These are phyloP conservation scores for Clavelina lepadiformis DNA, from an alignment of 23 tunicate species.

Conservation along the genomic window DNA sequence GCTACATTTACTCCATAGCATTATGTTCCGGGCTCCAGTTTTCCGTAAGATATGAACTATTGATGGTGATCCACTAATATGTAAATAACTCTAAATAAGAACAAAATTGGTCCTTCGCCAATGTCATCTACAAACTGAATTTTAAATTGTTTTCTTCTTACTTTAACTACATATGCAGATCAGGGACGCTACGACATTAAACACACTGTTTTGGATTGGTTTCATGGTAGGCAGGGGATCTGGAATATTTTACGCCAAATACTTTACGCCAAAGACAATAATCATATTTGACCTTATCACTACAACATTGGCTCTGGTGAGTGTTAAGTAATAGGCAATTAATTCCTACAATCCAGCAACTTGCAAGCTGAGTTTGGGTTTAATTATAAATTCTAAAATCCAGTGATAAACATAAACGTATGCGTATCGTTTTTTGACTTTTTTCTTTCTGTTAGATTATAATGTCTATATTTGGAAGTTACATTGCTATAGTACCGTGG, in stretches of 20 bases:
- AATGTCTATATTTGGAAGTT: slow-evolving; percentile 60
- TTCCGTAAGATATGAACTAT: slow-evolving; percentile 44
- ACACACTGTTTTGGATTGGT: slow-evolving; percentile 92
- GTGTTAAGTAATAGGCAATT: too few species aligned
- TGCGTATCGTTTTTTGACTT: too few species aligned
- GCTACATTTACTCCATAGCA: slow-evolving; percentile 75
- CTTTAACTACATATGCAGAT: slow-evolving; percentile 28
- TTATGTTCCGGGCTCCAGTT: slow-evolving; percentile 58
- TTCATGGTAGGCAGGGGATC: slow-evolving; percentile 88
- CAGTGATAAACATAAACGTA: too few species aligned
- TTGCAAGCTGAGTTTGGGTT: too few species aligned
- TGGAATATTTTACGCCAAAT: slow-evolving; percentile 73
- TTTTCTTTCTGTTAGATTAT: slow-evolving; percentile 46
- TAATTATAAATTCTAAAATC: too few species aligned
- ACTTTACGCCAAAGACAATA: slow-evolving; percentile 62
- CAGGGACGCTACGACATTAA: slow-evolving; percentile 58
- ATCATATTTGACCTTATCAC: slow-evolving; percentile 61
- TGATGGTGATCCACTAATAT: background rate
- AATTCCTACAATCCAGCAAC: too few species aligned
- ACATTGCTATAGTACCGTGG: slow-evolving; percentile 50
- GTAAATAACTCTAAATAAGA: too few species aligned
- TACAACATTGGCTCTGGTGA: slow-evolving; percentile 73
- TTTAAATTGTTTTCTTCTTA: background rate
- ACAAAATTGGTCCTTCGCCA: too few species aligned
- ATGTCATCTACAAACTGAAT: too few species aligned